phyloP scores from a whole-genome alignment of 2,888 invertebrate genomes.

The Noctua comes region DNA sequence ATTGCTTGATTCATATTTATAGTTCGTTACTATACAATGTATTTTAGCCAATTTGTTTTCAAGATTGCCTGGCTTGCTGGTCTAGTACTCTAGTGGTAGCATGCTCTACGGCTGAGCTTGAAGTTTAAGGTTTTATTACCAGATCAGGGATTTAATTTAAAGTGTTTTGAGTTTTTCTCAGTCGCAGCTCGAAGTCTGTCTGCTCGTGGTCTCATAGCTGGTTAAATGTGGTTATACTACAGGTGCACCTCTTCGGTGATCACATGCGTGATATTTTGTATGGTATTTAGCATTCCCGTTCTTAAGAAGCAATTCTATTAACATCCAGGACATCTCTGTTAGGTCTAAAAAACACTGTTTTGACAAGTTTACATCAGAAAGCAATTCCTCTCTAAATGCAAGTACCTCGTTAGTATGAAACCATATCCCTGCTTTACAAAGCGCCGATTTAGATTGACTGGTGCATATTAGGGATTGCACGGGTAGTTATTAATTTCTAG shows the following conservation, averaged over 20 bases:
- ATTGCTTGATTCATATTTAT: background rate
- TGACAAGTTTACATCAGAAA: background rate
- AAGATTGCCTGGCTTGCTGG: background rate
- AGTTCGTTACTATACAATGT: background rate
- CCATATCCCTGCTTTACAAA: background rate
- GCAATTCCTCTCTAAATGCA: background rate
- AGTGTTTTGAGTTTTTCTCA: background rate
- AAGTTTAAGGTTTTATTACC: background rate
- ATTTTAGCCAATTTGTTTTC: too few species aligned
- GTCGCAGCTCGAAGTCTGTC: background rate
- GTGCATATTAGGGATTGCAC: background rate
- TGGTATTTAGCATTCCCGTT: background rate
- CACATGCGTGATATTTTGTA: background rate
- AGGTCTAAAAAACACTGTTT: background rate
- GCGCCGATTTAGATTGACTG: conserved; percentile 10
- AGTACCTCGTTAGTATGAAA: conserved; percentile 3
- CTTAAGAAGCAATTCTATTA: background rate
- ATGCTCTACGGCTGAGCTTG: background rate
- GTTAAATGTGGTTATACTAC: background rate
- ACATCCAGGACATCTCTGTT: background rate
- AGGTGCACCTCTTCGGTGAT: background rate
- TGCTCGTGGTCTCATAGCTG: background rate
- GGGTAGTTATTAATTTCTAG: conserved; percentile 12
- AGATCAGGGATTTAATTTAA: background rate
- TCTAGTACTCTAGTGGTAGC: background rate